Base-by-base conservation (phyloP, 2,797 vertebrate genomes). In the Mus spretus region DNA sequence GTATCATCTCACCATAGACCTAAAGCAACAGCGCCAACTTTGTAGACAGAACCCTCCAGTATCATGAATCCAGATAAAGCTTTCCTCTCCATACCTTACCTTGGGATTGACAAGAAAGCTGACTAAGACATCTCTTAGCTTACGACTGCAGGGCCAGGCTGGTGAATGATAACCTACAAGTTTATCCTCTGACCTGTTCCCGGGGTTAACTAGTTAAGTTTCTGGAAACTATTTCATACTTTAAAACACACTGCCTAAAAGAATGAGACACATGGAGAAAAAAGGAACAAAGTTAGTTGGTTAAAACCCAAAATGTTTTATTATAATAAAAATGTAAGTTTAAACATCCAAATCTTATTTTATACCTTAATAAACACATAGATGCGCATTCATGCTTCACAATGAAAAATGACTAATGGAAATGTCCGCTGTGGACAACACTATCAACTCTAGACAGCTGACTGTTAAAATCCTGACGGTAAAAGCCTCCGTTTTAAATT, bases 401-500 rank as follows among this genome's bases (percentile, higher is more conserved):
- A 65, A 88, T 91, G 44, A 93, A 87, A 93, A 80, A 34, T 91
- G 57, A 72, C 72, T 89, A 70, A 95, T 81, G 82, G 34, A 28
- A 82, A 31, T n/a, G 74, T 79, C 77, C 74, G 63, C 84, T 87
- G 40, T 47, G 22, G 75, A 91, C 0, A 26, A 53, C 4, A 19
- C 15, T 0, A 89, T 92, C 92, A 95, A 79, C 28, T 93, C 84
- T 84, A 93, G 89, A 96, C 17, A 92, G 80, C 93, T 92, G 78
- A 24, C n/a, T 95, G 97, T 85, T 72, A 95, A 74, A 67, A 50
- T 13, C 63, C 34, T 91, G 59, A 90, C 91, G 74, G 85, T 53
- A 28, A 89, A 65, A 74, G 9, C 3, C 53, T 26, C 13, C 9
- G 31, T 26, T 24, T 90, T 90, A 97, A 95, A 89, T 17, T 96